Base-by-base conservation (phyloP, 2,888 invertebrate genomes). In the Dicyrtomina minuta region DNA sequence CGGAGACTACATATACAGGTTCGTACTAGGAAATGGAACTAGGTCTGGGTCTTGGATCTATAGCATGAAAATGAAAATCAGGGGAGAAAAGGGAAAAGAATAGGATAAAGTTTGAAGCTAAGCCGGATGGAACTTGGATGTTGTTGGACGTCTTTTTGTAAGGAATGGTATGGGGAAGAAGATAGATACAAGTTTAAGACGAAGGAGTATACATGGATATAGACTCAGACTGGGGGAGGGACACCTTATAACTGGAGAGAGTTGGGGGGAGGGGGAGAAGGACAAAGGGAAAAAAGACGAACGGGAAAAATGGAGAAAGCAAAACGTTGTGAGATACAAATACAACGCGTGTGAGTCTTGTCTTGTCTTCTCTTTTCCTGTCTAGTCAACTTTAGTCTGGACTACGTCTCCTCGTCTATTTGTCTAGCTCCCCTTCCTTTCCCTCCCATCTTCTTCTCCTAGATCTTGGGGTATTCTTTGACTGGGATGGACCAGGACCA, bases 71-170 rank as follows among this genome's bases (percentile, higher is more conserved):
- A 12, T 20, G 20, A 22, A 24, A 53, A 20, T 22, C 22, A 5
- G 22, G 22, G 60, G 20, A 33, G 20, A 20, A 56, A 24, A 12
- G 13, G 26, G 20, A 24, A 15, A 24, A 56, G 15, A 33, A 43
- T 20, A 17, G 60, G 8, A 60, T n/a, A 60, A 60, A 60, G 15
- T 12, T 27, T 27, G 8, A 43, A n/a, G 51, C 12, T n/a, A 53
- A 53, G 51, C 12, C 17, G 51, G 51, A 53, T 53, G 51, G 5
- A 53, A 22, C n/a, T n/a, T 22, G 20, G 24, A 24, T 17, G 46
- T 5, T 8, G 13, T 8, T 10, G 43, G n/a, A n/a, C n/a, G 13
- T 41, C 13, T 41, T 13, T 41, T 41, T 41, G 43, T 10, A 41
- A 41, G 13, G 43, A 41, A 41, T 41, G 8, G 43, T 15, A 24